Percentiles rank a stretch among this genome's conserved stretches.
These are phyloP conservation scores for Phenacoccus solenopsis DNA, from an alignment of 1,140 invertebrate species.

Conservation along the genomic window DNA sequence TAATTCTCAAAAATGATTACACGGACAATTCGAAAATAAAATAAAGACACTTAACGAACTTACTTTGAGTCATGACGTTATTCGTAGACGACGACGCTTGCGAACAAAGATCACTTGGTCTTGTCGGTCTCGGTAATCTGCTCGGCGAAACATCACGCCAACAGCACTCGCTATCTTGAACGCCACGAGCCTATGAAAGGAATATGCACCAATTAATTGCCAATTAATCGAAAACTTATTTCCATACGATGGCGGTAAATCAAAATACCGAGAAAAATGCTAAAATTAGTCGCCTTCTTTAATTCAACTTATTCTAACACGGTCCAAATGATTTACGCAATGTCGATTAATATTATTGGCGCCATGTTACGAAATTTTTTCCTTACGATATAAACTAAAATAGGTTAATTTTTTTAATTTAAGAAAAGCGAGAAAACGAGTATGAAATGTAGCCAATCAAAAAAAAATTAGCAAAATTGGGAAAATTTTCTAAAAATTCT, in stretches of 20 bases:
- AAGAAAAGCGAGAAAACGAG: too few relatives aligned
- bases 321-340: too few relatives aligned
- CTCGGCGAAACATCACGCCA: conserved; percentile 21
- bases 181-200: not conserved
- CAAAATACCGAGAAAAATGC: not conserved
- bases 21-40: conserved; percentile 21
- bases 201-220: not conserved
- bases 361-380: too few relatives aligned
- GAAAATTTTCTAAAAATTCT: too few relatives aligned
- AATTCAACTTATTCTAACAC: too few relatives aligned
- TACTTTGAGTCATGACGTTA: conserved; percentile 39
- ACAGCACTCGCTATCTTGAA: conserved; percentile 8
- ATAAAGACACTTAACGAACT: conserved; percentile 25
- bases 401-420: too few relatives aligned
- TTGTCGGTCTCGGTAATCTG: conserved; percentile 26
- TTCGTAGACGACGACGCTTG: conserved; percentile 26
- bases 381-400: too few relatives aligned
- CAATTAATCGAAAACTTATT: not conserved
- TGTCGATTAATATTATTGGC: too few relatives aligned
- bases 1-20: conserved; percentile 19
- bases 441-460: too few relatives aligned
- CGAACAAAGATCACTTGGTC: conserved; percentile 20
- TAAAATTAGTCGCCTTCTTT: not conserved
- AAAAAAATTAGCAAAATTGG: too few relatives aligned
- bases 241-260: not conserved